Conservation (phyloP, 2,797 vertebrate species). For the Dryobates pubescens region DNA sequence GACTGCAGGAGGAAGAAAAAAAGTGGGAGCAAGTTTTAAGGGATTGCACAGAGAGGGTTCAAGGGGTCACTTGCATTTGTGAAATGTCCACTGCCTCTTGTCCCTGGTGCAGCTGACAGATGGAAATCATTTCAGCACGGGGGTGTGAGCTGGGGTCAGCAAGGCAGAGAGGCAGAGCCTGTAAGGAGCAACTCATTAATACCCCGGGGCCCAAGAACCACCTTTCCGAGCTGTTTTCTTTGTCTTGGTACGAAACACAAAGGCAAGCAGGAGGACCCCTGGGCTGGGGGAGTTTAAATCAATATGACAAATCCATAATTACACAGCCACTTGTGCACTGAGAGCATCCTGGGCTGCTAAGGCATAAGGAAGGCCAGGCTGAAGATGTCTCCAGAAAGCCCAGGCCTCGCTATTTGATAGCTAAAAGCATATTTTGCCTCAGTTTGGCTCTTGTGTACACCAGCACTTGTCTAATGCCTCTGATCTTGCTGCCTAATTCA, state of each 20-base stretch:
- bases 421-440: background rate
- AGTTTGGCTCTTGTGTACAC: background rate
- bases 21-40: slow-evolving; percentile 40
- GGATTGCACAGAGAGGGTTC: background rate
- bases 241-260: slow-evolving; percentile 7
- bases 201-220: background rate
- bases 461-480: background rate
- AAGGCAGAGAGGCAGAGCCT: background rate
- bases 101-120: slow-evolving; percentile 26
- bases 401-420: background rate
- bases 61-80: slow-evolving; percentile 22
- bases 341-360: background rate
- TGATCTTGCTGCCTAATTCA: slow-evolving; percentile 42
- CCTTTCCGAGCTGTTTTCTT: slow-evolving; percentile 24
- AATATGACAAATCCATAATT: slow-evolving; percentile 64
- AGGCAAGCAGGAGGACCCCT: background rate
- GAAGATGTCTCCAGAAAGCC: background rate
- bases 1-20: slow-evolving; percentile 5
- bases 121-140: slow-evolving; percentile 31
- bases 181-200: slow-evolving; percentile 49
- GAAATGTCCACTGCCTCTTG: background rate
- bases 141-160: background rate
- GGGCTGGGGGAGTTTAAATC: slow-evolving; percentile 46
- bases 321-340: background rate
- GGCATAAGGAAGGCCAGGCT: background rate